These are phyloP conservation scores for Myoxocephalus aenaeus DNA, from an alignment of 2,797 vertebrate species.

Conservation along the genomic window DNA sequence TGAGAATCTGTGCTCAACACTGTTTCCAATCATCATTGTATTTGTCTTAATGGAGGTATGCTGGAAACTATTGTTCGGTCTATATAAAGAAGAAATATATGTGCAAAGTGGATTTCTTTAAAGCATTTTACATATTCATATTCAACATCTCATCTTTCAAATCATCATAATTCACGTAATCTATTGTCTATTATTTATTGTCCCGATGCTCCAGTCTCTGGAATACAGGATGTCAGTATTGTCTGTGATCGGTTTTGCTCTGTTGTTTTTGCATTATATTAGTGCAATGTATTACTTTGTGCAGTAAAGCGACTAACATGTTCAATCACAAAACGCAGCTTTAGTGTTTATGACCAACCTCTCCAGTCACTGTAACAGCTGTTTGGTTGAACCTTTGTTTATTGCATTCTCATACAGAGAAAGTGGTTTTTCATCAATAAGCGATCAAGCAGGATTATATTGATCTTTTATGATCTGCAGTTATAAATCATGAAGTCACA, in stretches of 20 bases:
- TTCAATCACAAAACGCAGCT: constrained; percentile 21
- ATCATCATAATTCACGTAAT: not conserved
- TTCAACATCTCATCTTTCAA: no score
- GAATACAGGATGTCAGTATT: not conserved
- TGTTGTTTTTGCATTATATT: not conserved
- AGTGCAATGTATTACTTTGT: not conserved
- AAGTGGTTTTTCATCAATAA: constrained; percentile 14
- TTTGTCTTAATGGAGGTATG: no score
- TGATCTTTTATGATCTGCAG: constrained; percentile 4
- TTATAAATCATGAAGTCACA: constrained; percentile 17
- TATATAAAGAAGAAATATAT: no score
- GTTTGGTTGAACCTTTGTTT: constrained; percentile 12
- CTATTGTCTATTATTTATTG: no score
- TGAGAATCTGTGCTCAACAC: not conserved
- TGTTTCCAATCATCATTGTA: no score
- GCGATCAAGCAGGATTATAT: constrained; percentile 23
- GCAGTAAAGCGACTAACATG: constrained; percentile 29
- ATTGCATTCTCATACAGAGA: constrained; percentile 15
- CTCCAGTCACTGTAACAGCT: constrained; percentile 15
- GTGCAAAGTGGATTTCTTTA: no score
- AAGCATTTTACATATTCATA: no score
- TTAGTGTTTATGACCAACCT: not conserved
- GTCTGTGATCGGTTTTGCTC: no score
- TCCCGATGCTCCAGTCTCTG: not conserved
- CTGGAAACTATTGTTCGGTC: no score